These are phyloP conservation scores for Orientallactaga bullata DNA, from an alignment of 2,113 vertebrate species.

Conservation along the genomic window DNA sequence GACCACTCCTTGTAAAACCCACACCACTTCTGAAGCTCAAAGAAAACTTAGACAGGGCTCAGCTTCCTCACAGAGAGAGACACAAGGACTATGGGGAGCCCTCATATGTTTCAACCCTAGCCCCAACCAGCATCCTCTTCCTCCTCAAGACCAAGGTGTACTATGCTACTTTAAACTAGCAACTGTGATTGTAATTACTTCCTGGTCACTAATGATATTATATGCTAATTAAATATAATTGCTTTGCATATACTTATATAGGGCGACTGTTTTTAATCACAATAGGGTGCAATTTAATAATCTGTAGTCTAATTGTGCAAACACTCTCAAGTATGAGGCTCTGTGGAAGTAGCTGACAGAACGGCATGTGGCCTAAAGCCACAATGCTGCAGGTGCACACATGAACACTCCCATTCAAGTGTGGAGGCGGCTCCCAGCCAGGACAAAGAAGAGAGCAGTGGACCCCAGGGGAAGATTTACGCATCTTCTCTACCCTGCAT, in stretches of 20 bases:
- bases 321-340: background rate
- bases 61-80: background rate
- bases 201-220: constrained; percentile 29
- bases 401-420: background rate
- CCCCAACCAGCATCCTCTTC: background rate
- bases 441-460: constrained; percentile 9
- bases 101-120: background rate
- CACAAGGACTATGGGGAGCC: background rate
- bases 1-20: background rate
- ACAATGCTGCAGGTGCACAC: background rate
- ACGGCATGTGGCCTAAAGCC: background rate
- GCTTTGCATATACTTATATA: constrained; percentile 5
- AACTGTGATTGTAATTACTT: constrained; percentile 26
- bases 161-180: constrained; percentile 36
- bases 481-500: background rate
- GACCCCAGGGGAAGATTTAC: constrained; percentile 6
- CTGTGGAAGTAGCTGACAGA: constrained; percentile 12
- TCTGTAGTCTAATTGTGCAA: constrained; percentile 31
- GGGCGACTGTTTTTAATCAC: constrained; percentile 48
- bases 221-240: constrained; percentile 63
- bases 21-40: background rate
- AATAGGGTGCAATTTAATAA: constrained; percentile 54
- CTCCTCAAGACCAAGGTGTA: background rate
- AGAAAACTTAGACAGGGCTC: background rate
- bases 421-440: background rate